Evolutionary conservation across 2,797 vertebrate species (phyloP).

Genomic region (Sciurus carolinensis): DNA sequence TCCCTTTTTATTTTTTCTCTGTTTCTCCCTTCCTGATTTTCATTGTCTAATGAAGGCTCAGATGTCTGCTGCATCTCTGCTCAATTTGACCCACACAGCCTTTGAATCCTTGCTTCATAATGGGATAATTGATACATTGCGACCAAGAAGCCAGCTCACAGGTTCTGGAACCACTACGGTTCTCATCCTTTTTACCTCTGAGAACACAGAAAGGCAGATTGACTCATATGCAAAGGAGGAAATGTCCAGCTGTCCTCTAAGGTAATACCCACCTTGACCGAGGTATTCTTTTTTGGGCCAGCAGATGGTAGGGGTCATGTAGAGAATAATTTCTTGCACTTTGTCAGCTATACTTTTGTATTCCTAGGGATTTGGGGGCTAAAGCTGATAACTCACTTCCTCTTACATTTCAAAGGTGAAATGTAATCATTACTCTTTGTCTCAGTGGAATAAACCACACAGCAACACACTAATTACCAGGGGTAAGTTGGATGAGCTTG

Average conservation of each 20-base stretch:
- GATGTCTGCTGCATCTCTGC: neutral
- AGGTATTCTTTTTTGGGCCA: neutral
- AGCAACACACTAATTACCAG: neutral
- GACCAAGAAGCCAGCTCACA: neutral
- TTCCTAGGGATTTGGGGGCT: neutral
- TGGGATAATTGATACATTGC: neutral
- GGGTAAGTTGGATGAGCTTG: neutral
- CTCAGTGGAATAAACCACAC: conserved; percentile 1
- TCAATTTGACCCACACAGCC: neutral
- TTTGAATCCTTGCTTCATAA: conserved; percentile 32
- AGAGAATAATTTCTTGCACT: neutral
- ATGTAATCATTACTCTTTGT: conserved; percentile 1
- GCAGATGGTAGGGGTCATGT: neutral
- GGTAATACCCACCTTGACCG: neutral
- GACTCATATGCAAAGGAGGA: neutral
- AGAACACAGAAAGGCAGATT: neutral
- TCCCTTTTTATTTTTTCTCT: neutral
- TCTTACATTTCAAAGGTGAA: conserved; percentile 5
- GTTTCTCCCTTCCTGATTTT: neutral
- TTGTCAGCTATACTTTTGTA: neutral
- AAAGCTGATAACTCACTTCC: neutral
- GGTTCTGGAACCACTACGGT: neutral
- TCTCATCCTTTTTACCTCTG: neutral
- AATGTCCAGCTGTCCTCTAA: neutral
- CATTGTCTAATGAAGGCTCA: neutral